These are phyloP conservation scores for Chelonoidis abingdonii DNA, from an alignment of 2,113 vertebrate genomes.

Conservation along the genomic window DNA sequence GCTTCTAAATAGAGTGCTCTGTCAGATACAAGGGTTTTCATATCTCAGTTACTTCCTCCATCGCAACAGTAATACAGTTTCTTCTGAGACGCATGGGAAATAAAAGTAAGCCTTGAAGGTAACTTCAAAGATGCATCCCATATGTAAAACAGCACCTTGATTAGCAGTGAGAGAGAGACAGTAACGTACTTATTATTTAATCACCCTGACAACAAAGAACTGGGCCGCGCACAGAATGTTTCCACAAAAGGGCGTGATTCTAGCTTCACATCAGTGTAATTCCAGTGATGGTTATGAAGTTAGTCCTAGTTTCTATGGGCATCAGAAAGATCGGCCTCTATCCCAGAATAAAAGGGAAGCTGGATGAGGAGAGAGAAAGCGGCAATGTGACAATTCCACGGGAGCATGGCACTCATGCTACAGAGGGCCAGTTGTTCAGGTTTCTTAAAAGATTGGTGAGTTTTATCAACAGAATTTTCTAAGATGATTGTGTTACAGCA, in stretches of 20 bases:
- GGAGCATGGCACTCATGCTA: neutral
- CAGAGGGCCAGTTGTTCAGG: neutral
- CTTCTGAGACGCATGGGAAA: conserved; percentile 4
- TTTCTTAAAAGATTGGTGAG: neutral
- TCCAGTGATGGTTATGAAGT: neutral
- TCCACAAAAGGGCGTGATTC: neutral
- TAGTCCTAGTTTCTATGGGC: neutral
- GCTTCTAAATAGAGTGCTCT: conserved; percentile 50
- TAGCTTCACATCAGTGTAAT: neutral
- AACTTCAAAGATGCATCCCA: conserved; percentile 2
- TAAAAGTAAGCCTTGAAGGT: neutral
- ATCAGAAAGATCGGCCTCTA: neutral
- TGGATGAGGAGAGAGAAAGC: neutral
- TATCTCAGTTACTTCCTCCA: conserved; percentile 50
- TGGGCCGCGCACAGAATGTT: neutral
- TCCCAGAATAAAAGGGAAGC: neutral
- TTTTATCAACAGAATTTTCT: neutral
- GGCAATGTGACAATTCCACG: neutral
- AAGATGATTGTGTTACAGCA: neutral
- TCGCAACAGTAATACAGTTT: conserved; percentile 51
- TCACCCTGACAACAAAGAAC: neutral
- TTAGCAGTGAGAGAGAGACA: neutral
- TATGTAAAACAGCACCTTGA: conserved; percentile 44
- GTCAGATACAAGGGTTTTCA: conserved; percentile 34
- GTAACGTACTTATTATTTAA: conserved; percentile 15